phyloP scores from a whole-genome alignment of 1,140 invertebrate species.

The Drosophila pallidifrons region DNA sequence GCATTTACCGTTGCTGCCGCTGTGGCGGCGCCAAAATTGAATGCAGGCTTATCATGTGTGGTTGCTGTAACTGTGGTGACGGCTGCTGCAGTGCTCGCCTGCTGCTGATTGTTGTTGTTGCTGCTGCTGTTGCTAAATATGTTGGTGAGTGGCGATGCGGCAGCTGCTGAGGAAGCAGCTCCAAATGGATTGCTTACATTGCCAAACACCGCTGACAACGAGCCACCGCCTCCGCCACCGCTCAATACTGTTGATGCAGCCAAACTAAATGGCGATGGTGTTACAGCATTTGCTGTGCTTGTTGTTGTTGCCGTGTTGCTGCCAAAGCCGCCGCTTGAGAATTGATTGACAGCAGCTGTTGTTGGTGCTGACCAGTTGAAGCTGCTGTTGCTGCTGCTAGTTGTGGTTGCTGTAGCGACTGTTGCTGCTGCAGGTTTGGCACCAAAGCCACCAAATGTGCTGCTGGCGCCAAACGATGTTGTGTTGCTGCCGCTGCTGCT shows the following conservation, averaged over 20 bases:
- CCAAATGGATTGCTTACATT: conserved; percentile 48
- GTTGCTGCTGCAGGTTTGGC: conserved; percentile 16
- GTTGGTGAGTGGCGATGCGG: conserved; percentile 27
- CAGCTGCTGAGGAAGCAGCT: conserved; percentile 23
- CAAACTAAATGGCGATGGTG: conserved; percentile 50
- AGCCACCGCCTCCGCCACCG: neutral
- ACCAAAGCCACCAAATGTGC: conserved; percentile 30
- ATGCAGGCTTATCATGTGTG: conserved; percentile 49
- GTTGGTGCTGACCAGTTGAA: neutral
- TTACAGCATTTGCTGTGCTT: conserved; percentile 24
- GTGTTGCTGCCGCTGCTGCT: conserved; percentile 20
- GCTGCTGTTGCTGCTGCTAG: conserved; percentile 19
- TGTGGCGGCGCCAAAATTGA: conserved; percentile 58
- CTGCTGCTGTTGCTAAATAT: conserved; percentile 46
- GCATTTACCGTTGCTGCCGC: conserved; percentile 45
- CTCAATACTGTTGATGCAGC: conserved; percentile 19
- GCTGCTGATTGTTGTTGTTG: conserved; percentile 28
- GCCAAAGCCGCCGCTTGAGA: conserved; percentile 21
- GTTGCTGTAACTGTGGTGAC: conserved; percentile 37
- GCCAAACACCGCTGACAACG: conserved; percentile 29
- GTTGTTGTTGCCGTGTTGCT: conserved; percentile 27
- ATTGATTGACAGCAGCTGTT: neutral
- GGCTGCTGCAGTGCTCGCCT: neutral
- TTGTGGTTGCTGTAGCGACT: conserved; percentile 4
- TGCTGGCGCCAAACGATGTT: conserved; percentile 1